Percentiles rank a stretch among this genome's conserved stretches.
These are phyloP conservation scores for Marmota monax DNA, from an alignment of 2,113 vertebrate genomes.

Conservation along the genomic window DNA sequence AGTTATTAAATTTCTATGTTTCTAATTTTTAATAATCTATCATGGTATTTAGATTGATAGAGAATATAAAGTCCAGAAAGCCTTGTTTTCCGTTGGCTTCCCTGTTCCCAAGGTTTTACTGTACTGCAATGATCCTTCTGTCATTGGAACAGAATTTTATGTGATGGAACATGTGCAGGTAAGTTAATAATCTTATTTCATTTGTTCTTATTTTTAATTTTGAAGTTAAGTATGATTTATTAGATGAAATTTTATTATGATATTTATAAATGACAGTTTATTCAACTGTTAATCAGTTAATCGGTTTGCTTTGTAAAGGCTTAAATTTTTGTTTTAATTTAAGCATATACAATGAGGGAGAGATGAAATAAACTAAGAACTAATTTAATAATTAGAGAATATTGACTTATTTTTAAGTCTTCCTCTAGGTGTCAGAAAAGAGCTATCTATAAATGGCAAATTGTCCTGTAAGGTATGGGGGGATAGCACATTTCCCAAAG, in stretches of 20 bases:
- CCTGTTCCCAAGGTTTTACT: conserved; percentile 94
- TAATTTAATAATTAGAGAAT: neutral
- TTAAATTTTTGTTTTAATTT: conserved; percentile 35
- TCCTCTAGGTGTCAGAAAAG: conserved; percentile 78
- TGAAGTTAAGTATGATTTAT: neutral
- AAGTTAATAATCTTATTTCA: conserved; percentile 34
- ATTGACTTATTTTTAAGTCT: neutral
- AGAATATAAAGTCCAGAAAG: conserved; percentile 94
- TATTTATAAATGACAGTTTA: neutral
- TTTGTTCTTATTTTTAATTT: conserved; percentile 37
- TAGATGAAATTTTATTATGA: neutral
- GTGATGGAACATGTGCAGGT: conserved; percentile 96
- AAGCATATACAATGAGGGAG: neutral
- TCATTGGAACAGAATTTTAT: conserved; percentile 97
- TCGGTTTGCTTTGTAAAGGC: neutral
- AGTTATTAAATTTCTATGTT: conserved; percentile 7
- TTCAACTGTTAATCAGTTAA: conserved; percentile 1
- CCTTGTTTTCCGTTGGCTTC: conserved; percentile 92
- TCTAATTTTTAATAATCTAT: neutral
- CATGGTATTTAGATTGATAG: conserved; percentile 91
- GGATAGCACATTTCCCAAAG: neutral
- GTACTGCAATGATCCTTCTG: conserved; percentile 89
- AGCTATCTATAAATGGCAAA: neutral
- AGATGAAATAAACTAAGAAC: neutral
- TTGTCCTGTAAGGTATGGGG: neutral